phyloP scores from a whole-genome alignment of 2,113 vertebrate species.

The Oenanthe melanoleuca region DNA sequence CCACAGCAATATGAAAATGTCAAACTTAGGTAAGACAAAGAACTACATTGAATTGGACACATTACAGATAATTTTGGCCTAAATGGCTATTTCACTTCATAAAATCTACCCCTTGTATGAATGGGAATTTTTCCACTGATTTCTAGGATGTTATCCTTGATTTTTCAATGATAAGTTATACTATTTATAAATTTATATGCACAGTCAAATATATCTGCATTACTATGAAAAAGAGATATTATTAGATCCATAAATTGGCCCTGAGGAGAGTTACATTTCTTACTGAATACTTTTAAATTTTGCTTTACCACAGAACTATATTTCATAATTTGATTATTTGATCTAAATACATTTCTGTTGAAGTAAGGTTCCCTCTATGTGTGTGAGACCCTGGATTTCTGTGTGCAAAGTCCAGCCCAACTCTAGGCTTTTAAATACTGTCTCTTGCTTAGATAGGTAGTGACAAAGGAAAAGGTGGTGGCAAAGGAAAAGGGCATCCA shows the following conservation, averaged over 20 bases:
- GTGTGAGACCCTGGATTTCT: not conserved
- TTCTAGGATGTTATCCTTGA: not conserved
- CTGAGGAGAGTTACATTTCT: not conserved
- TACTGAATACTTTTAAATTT: conserved; percentile 38
- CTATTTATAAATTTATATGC: not conserved
- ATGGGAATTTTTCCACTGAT: not conserved
- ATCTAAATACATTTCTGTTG: not conserved
- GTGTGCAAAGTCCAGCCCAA: not conserved
- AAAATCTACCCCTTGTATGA: not conserved
- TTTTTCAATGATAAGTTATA: not conserved
- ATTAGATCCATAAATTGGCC: conserved; percentile 3
- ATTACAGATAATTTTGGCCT: not conserved
- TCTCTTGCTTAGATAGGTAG: not conserved
- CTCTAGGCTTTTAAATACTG: not conserved
- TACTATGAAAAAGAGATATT: conserved; percentile 30
- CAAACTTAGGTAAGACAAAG: not conserved
- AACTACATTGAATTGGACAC: not conserved
- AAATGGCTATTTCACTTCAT: not conserved
- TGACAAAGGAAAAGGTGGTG: not conserved
- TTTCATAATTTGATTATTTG: conserved; percentile 40
- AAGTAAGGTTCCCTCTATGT: not conserved
- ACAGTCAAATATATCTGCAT: conserved; percentile 16
- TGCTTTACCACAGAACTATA: not conserved
- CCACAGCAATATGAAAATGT: not conserved
- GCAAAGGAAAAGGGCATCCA: not conserved